Percentiles rank a stretch among this genome's conserved stretches.
phyloP scores from a whole-genome alignment of 2,113 vertebrate species.

The Pagrus major region DNA sequence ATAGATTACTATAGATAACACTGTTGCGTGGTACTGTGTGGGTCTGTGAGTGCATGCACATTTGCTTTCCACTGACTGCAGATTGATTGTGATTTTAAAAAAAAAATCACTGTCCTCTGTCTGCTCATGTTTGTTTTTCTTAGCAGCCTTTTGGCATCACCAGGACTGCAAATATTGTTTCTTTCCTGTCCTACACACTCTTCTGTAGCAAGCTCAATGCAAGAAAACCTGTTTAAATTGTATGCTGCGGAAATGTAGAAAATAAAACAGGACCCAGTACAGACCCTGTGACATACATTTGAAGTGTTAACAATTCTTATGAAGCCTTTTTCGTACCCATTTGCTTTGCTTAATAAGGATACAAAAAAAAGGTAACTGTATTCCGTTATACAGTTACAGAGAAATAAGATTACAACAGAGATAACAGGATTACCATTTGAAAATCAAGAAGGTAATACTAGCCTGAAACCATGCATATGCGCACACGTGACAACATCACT shows the following conservation, averaged over 20 bases:
- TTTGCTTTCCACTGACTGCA: not conserved
- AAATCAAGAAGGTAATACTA: no score
- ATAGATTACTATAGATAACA: not conserved
- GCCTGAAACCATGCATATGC: no score
- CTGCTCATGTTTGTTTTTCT: conserved; percentile 43
- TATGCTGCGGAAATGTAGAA: not conserved
- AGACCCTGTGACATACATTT: no score
- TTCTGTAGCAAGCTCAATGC: not conserved
- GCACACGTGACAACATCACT: no score
- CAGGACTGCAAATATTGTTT: conserved; percentile 12
- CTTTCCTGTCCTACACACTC: conserved; percentile 1
- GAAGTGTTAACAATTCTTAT: no score
- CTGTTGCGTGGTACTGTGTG: not conserved
- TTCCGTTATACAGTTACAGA: no score
- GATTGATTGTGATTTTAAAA: conserved; percentile 5
- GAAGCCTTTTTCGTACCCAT: no score
- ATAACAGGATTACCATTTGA: no score
- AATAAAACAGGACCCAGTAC: not conserved
- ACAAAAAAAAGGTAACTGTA: no score
- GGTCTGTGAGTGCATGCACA: not conserved
- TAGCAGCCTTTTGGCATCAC: conserved; percentile 32
- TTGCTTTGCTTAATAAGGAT: not conserved
- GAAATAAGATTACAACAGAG: no score
- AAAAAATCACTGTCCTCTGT: conserved; percentile 34
- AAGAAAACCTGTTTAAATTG: not conserved